phyloP scores from a whole-genome alignment of 2,113 vertebrate genomes.

The Sciurus niger region DNA sequence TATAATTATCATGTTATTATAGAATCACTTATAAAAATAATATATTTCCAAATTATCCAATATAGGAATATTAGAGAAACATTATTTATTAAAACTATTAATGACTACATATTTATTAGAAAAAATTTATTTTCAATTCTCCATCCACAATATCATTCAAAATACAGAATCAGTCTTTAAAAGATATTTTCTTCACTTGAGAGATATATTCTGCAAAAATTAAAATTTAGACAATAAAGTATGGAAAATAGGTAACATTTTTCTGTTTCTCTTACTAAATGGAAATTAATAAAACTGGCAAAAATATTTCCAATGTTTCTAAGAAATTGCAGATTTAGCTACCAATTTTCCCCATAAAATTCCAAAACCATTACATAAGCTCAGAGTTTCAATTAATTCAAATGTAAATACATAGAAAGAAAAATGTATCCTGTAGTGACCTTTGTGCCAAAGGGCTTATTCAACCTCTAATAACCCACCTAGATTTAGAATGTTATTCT shows the following conservation, averaged over 20 bases:
- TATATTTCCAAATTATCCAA: not conserved
- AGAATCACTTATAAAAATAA: not conserved
- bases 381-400: slow-evolving; percentile 29
- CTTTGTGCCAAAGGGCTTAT: slow-evolving; percentile 42
- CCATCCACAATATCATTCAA: not conserved
- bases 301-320: not conserved
- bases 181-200: not conserved
- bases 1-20: not conserved
- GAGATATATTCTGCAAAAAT: not conserved
- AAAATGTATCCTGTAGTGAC: slow-evolving; percentile 40
- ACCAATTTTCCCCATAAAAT: slow-evolving; percentile 18
- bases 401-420: slow-evolving; percentile 35
- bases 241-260: not conserved
- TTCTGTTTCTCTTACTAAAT: not conserved
- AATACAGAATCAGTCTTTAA: not conserved
- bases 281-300: not conserved
- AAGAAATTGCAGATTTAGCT: not conserved
- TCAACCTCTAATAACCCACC: not conserved
- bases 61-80: slow-evolving; percentile 21
- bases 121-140: slow-evolving; percentile 1
- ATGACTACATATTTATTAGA: not conserved
- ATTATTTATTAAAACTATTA: not conserved
- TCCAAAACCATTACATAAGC: slow-evolving; percentile 47
- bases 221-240: not conserved
- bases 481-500: slow-evolving; percentile 54